Base-by-base conservation (phyloP, 2,113 vertebrate genomes). In the Xerus inauris region DNA sequence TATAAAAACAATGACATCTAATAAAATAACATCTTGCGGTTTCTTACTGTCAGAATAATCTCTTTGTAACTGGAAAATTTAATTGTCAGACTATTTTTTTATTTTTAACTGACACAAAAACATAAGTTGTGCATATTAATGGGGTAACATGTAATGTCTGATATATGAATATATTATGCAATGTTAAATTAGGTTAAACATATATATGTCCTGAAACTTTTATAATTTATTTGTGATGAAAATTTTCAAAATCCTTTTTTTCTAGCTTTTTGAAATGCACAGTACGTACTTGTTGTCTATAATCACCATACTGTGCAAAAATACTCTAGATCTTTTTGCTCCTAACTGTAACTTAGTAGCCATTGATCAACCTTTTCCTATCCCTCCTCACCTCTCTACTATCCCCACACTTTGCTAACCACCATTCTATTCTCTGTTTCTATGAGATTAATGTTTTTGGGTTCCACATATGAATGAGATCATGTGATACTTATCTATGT, bases 51-150 rank as follows among this genome's bases (percentile, higher is more conserved):
- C 80, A 51, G 40, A 89, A 2, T 16, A 77, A 84, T 32, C 24
- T 82, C 35, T 81, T 91, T 96, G 32, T 93, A 82, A 85, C 40
- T 85, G 35, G 80, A 88, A 96, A 93, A 96, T 91, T 69, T 5
- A 81, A 13, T 83, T 94, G 49, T 76, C 62, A 93, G 45, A 91
- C 40, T 88, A 19, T 51, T 57, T 88, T 71, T 47, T 73, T 4
- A 62, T 26, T 59, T 81, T 59, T 64, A 59, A 73, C 57, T 75
- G 54, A 73, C 30, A 62, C 12, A 42, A 30, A 64, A 40, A 62
- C 7, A 1, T 38, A n/a, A 81, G 42, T 64, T 89, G n/a, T 14
- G 49, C 42, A 19, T 84, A 49, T 75, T 38, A 92, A 83, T 83
- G 42, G 42, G 5, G 5, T 47, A 47, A 8, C 1, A 0, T 40